Evolutionary conservation across 2,113 vertebrate species (phyloP).

Genomic region (Copsychus sechellarum): DNA sequence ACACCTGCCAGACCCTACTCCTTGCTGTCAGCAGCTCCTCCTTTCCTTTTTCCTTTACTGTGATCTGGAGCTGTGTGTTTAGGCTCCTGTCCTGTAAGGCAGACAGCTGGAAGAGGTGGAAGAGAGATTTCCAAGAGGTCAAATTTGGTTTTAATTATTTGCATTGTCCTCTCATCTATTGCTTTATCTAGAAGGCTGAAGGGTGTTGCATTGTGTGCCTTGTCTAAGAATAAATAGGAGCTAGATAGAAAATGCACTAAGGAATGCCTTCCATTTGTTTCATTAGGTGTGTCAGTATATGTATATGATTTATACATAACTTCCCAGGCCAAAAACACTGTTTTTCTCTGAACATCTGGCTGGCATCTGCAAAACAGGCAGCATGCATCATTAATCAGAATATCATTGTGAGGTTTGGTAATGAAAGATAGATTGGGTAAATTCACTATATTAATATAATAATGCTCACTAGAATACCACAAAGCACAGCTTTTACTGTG

Average conservation of each 20-base stretch:
- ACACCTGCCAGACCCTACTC: not conserved
- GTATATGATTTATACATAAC: conserved; percentile 54
- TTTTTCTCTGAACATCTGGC: conserved; percentile 68
- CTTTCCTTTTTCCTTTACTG: not conserved
- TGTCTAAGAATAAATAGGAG: conserved; percentile 3
- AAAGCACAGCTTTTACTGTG: not conserved
- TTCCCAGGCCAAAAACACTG: conserved; percentile 47
- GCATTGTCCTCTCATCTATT: not conserved
- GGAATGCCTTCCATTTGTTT: conserved; percentile 59
- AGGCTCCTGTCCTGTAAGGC: not conserved
- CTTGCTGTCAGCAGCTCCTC: not conserved
- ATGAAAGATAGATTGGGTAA: conserved; percentile 21
- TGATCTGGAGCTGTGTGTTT: not conserved
- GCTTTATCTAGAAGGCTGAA: not conserved
- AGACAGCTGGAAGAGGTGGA: not conserved
- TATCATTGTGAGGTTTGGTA: conserved; percentile 55
- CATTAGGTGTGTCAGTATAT: conserved; percentile 39
- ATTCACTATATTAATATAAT: conserved; percentile 55
- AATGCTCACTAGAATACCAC: not conserved
- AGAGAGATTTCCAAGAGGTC: not conserved
- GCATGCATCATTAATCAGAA: conserved; percentile 65
- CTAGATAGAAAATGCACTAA: not conserved
- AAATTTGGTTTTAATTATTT: not conserved
- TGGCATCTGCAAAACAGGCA: conserved; percentile 62
- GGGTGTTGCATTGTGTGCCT: rapidly evolving